phyloP scores from a whole-genome alignment of 2,113 vertebrate species.

The Carassius auratus region DNA sequence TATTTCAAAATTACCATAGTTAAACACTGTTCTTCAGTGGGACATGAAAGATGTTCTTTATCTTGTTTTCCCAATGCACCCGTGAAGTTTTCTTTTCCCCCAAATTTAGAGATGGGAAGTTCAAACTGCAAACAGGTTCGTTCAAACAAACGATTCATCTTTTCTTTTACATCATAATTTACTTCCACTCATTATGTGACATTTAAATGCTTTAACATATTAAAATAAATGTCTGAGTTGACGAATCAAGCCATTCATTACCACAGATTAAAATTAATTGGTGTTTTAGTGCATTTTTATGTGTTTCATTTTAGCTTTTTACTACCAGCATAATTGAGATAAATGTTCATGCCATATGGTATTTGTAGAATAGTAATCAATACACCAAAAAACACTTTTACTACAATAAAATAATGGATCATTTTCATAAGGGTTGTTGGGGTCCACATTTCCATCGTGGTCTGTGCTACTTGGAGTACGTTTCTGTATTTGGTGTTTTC shows the following conservation, averaged over 20 bases:
- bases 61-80: not conserved
- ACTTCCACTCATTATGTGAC: not conserved
- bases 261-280: not conserved
- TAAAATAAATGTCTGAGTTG: not conserved
- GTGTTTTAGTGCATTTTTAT: not conserved
- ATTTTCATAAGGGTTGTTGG: too few species aligned
- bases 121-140: not conserved
- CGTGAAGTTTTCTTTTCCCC: not conserved
- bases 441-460: too few species aligned
- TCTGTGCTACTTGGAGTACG: too few species aligned
- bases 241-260: not conserved
- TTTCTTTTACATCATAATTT: not conserved
- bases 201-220: not conserved
- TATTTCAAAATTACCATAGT: constrained; percentile 11
- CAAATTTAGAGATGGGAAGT: not conserved
- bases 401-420: too few species aligned
- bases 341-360: not conserved
- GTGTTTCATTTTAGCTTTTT: not conserved
- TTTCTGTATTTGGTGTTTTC: too few species aligned
- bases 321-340: not conserved
- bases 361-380: too few species aligned
- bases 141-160: not conserved
- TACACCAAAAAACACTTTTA: too few species aligned
- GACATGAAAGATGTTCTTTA: not conserved
- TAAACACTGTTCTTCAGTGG: not conserved